phyloP scores from a whole-genome alignment of 2,113 vertebrate genomes.

The Ahaetulla prasina region DNA sequence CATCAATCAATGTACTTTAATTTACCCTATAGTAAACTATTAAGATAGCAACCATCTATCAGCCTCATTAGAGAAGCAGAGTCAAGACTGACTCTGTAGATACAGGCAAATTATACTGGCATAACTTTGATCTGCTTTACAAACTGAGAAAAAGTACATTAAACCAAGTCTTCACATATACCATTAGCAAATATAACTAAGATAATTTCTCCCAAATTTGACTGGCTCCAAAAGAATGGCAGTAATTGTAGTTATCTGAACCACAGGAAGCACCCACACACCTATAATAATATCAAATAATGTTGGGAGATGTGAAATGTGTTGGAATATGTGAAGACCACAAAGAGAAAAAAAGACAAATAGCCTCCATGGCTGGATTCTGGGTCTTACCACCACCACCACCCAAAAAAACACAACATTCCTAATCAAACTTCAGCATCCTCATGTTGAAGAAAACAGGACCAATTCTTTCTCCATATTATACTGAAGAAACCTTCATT shows the following conservation, averaged over 20 bases:
- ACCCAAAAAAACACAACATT: neutral
- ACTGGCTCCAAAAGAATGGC: neutral
- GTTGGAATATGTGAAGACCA: neutral
- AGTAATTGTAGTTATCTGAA: neutral
- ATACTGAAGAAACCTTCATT: neutral
- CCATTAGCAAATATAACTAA: neutral
- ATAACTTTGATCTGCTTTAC: neutral
- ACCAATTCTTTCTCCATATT: neutral
- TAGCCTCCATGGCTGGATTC: neutral
- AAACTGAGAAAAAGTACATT: neutral
- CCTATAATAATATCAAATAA: neutral
- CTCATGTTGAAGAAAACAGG: neutral
- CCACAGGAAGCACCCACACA: neutral
- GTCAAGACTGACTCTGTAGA: neutral
- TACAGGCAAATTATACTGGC: neutral
- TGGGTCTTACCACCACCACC: neutral
- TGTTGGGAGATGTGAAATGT: neutral
- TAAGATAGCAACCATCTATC: neutral
- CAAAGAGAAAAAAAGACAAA: neutral
- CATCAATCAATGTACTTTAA: neutral
- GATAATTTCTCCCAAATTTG: neutral
- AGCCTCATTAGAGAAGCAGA: neutral
- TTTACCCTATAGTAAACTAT: neutral
- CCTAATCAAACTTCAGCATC: neutral
- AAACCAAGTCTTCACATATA: neutral